Evolutionary conservation across 2,888 invertebrate genomes (phyloP).

Genomic region (Uloborus plumipes): DNA sequence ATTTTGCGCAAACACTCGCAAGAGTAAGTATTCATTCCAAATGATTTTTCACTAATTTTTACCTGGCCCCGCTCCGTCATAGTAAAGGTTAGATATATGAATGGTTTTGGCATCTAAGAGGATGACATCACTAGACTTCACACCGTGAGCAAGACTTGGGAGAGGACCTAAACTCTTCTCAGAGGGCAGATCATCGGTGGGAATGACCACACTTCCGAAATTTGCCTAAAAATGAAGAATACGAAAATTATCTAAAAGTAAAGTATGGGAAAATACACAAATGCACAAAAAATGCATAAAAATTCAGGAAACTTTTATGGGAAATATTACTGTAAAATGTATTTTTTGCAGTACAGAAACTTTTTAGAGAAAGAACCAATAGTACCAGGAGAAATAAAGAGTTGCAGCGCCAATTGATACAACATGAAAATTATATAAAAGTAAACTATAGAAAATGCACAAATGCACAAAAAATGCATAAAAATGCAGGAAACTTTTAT

Average conservation of each 20-base stretch:
- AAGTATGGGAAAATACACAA: background rate
- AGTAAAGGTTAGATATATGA: constrained; percentile 90
- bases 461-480: too few species aligned
- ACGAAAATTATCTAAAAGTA: background rate
- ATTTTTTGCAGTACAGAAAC: too few species aligned
- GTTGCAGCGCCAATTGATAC: too few species aligned
- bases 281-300: too few species aligned
- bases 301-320: too few species aligned
- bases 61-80: constrained; percentile 87
- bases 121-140: constrained; percentile 90
- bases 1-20: background rate
- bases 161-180: constrained; percentile 87
- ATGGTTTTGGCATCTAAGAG: constrained; percentile 88
- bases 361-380: too few species aligned
- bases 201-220: constrained; percentile 67
- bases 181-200: constrained; percentile 64
- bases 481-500: too few species aligned
- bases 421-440: too few species aligned
- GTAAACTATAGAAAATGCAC: too few species aligned
- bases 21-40: background rate
- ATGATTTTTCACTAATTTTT: constrained; percentile 5
- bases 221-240: constrained; percentile 58
- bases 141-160: constrained; percentile 87
- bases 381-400: too few species aligned
- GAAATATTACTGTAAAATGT: too few species aligned